These are phyloP conservation scores for Drosophila lowei DNA, from an alignment of 1,140 invertebrate species.

Conservation along the genomic window DNA sequence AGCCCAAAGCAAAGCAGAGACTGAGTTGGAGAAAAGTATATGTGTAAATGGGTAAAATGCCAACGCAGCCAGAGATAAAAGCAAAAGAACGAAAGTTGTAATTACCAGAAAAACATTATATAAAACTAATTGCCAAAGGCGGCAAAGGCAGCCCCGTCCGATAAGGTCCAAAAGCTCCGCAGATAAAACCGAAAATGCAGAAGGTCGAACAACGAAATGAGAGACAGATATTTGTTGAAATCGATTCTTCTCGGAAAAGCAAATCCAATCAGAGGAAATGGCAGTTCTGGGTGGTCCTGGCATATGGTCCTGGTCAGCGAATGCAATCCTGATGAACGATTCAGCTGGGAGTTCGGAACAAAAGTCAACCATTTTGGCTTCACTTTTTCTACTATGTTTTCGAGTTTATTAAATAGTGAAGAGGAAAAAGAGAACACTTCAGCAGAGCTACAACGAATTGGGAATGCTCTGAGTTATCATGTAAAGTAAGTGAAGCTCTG, in stretches of 20 bases:
- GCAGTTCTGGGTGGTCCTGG: background rate
- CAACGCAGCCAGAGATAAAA: conserved; percentile 34
- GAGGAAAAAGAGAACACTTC: background rate
- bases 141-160: background rate
- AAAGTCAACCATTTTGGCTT: conserved; percentile 23
- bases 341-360: conserved; percentile 14
- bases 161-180: conserved; percentile 5
- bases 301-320: conserved; percentile 19
- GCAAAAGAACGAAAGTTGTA: conserved; percentile 48
- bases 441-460: background rate
- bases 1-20: background rate
- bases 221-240: too few species aligned
- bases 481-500: too few species aligned
- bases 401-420: conserved; percentile 9
- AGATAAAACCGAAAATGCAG: background rate
- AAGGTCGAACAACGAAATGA: conserved; percentile 3
- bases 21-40: conserved; percentile 1
- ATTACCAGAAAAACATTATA: conserved; percentile 46
- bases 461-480: too few species aligned
- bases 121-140: conserved; percentile 43
- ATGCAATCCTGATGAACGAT: conserved; percentile 54
- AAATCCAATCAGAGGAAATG: conserved; percentile 38
- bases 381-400: conserved; percentile 11
- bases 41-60: conserved; percentile 44
- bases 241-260: background rate